These are phyloP conservation scores for Tympanoctomys barrerae DNA, from an alignment of 2,797 vertebrate species.

Conservation along the genomic window DNA sequence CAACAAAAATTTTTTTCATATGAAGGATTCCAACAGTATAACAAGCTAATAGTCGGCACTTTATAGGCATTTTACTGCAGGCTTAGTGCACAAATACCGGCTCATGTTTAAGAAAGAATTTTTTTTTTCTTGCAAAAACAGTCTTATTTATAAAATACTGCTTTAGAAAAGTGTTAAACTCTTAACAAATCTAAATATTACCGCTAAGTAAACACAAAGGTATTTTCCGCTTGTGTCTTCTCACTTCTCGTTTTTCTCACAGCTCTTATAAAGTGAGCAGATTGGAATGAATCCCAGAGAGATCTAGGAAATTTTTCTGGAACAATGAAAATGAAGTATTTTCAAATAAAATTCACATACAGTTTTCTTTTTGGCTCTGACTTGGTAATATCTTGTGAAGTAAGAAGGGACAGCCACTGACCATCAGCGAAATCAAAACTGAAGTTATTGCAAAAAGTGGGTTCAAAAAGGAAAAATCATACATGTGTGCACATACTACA, in stretches of 20 bases:
- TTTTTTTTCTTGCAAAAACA: slow-evolving; percentile 1
- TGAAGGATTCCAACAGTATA: background rate
- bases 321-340: slow-evolving; percentile 75
- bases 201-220: background rate
- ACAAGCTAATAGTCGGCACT: background rate
- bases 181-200: background rate
- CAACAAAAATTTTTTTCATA: background rate
- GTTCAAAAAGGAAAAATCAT: slow-evolving; percentile 74
- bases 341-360: slow-evolving; percentile 72
- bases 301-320: slow-evolving; percentile 52
- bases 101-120: background rate
- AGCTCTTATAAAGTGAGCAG: slow-evolving; percentile 27
- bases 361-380: slow-evolving; percentile 35
- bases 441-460: slow-evolving; percentile 68
- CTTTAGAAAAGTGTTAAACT: slow-evolving; percentile 22
- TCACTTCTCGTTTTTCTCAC: background rate
- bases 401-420: slow-evolving; percentile 59
- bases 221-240: background rate
- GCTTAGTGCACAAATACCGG: background rate
- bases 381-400: slow-evolving; percentile 69
- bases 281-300: slow-evolving; percentile 25
- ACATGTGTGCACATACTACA: background rate
- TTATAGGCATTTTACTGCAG: background rate
- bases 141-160: slow-evolving; percentile 24
- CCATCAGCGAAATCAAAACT: slow-evolving; percentile 74